These are phyloP conservation scores for Eurytoma adleriae DNA, from an alignment of 2,888 invertebrate species.

Conservation along the genomic window DNA sequence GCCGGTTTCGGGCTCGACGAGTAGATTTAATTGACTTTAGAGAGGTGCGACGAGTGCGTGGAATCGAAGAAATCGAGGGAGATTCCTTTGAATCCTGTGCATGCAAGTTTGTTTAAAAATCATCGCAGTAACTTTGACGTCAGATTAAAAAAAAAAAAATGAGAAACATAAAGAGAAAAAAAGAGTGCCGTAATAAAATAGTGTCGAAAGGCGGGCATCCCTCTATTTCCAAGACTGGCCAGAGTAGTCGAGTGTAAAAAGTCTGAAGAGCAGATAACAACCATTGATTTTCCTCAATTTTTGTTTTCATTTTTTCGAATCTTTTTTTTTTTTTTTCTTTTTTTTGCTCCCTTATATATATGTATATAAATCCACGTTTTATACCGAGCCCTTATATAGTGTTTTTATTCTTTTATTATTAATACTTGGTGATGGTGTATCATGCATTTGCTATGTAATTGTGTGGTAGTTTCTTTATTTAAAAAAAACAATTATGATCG, in stretches of 20 bases:
- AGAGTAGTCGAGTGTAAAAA: conserved; percentile 72
- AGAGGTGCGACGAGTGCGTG: conserved; percentile 63
- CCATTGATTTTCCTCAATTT: conserved; percentile 26
- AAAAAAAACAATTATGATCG: conserved; percentile 50
- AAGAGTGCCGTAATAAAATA: conserved; percentile 67
- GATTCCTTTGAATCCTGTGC: conserved; percentile 65
- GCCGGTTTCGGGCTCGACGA: background rate
- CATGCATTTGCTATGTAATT: conserved; percentile 76
- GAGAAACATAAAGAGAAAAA: conserved; percentile 48
- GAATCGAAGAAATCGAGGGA: conserved; percentile 73
- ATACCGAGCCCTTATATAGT: conserved; percentile 68
- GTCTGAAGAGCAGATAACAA: conserved; percentile 62
- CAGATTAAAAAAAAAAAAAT: conserved; percentile 36
- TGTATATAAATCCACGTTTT: conserved; percentile 61
- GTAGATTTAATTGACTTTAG: background rate
- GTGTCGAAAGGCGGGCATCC: conserved; percentile 73
- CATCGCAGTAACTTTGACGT: conserved; percentile 63
- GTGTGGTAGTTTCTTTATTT: conserved; percentile 65
- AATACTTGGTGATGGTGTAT: conserved; percentile 73
- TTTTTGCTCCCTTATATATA: conserved; percentile 48
- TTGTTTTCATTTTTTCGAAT: conserved; percentile 60
- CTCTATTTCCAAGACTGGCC: conserved; percentile 74
- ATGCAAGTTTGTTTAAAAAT: conserved; percentile 74
- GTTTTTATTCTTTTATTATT: conserved; percentile 58
- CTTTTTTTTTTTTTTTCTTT: conserved; percentile 39